Conservation (phyloP, 2,888 invertebrate genomes). For the Carcina quercana region DNA sequence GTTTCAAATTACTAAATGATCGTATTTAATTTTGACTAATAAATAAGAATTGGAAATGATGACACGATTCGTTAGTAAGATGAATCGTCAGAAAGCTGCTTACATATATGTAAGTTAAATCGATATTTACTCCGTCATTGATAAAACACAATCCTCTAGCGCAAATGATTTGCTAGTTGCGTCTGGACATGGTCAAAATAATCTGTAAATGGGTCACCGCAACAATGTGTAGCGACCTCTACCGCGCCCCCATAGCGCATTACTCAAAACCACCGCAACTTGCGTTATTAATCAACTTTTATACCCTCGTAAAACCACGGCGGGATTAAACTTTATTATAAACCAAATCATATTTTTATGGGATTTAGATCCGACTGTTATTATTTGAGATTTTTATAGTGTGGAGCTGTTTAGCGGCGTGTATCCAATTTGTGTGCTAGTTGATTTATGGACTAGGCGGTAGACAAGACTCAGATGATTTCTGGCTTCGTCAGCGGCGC, state of each 20-base stretch:
- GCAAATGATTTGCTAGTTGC: slow-evolving; percentile 45
- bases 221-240: slow-evolving; percentile 58
- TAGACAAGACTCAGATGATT: slow-evolving; percentile 61
- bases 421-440: slow-evolving; percentile 58
- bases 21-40: no score
- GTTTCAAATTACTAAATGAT: no score
- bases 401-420: slow-evolving; percentile 48
- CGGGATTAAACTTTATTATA: slow-evolving; percentile 69
- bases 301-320: slow-evolving; percentile 63
- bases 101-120: no score
- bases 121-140: no score
- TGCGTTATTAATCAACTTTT: slow-evolving; percentile 67
- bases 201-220: slow-evolving; percentile 57
- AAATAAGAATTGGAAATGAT: no score
- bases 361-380: slow-evolving; percentile 67
- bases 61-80: no score
- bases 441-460: slow-evolving; percentile 56
- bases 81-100: no score
- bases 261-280: slow-evolving; percentile 37
- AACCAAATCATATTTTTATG: slow-evolving; percentile 70
- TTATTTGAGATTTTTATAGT: slow-evolving; percentile 58
- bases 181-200: slow-evolving; percentile 63
- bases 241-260: slow-evolving; percentile 22
- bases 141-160: no score
- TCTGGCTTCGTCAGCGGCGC: no score